Conservation (phyloP, 1,140 invertebrate genomes). For the Centruroides sculpturatus region DNA sequence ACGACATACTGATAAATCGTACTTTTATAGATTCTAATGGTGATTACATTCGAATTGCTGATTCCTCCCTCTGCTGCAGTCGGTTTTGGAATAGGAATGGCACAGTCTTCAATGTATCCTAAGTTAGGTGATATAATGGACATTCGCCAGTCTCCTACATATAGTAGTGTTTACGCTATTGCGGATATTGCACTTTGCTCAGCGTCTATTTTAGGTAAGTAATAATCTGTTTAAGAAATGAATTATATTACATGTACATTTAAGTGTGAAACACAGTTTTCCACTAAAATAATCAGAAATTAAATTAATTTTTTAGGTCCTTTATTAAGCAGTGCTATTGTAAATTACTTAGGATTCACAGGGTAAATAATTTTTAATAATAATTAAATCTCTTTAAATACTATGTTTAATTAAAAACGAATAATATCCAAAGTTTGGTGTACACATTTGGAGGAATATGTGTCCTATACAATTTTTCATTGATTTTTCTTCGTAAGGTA, state of each 20-base stretch:
- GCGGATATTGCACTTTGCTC: conserved; percentile 98
- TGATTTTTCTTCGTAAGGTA: conserved; percentile 75
- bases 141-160: conserved; percentile 84
- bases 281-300: too few species aligned
- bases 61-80: conserved; percentile 92
- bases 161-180: conserved; percentile 94
- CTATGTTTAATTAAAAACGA: too few species aligned
- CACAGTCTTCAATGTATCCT: conserved; percentile 98
- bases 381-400: too few species aligned
- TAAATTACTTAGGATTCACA: conserved; percentile 81
- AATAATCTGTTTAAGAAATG: too few species aligned
- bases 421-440: conserved; percentile 50
- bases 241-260: too few species aligned
- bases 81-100: conserved; percentile 96
- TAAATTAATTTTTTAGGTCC: conserved; percentile 43
- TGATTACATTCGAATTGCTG: conserved; percentile 70
- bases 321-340: conserved; percentile 62
- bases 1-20: too few species aligned
- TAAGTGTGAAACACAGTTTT: too few species aligned
- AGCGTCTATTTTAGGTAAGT: conserved; percentile 80
- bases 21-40: conserved; percentile 68
- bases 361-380: conserved; percentile 36
- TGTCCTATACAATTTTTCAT: conserved; percentile 83
- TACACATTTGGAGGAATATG: conserved; percentile 89
- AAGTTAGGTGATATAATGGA: conserved; percentile 92